These are phyloP conservation scores for Colletes gigas DNA, from an alignment of 1,140 invertebrate genomes.

Conservation along the genomic window DNA sequence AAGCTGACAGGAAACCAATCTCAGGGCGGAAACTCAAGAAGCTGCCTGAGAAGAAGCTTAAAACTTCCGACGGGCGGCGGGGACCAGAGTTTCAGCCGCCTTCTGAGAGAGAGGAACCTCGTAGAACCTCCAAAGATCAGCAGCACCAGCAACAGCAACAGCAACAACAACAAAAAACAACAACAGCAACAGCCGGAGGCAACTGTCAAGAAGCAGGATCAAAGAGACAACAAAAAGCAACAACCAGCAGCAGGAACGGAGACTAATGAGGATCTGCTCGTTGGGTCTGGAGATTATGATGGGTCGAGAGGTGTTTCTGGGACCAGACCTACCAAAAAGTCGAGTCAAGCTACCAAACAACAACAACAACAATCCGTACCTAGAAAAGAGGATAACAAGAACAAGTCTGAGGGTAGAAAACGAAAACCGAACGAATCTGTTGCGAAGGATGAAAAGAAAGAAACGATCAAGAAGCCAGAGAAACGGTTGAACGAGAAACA, in stretches of 20 bases:
- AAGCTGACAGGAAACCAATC: conserved; percentile 59
- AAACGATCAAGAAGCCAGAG: conserved; percentile 80
- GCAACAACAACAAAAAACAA: conserved; percentile 52
- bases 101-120: conserved; percentile 88
- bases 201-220: conserved; percentile 54
- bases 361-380: conserved; percentile 58
- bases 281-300: conserved; percentile 81
- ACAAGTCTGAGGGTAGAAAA: conserved; percentile 79
- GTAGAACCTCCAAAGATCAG: conserved; percentile 80
- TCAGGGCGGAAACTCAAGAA: conserved; percentile 84
- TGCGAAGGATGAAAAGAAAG: conserved; percentile 83
- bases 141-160: conserved; percentile 68
- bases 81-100: conserved; percentile 87
- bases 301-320: conserved; percentile 78
- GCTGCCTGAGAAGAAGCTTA: conserved; percentile 91
- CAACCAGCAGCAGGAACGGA: conserved; percentile 63
- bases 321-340: conserved; percentile 77
- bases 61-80: conserved; percentile 91
- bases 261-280: conserved; percentile 76
- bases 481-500: conserved; percentile 38
- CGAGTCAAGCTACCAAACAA: conserved; percentile 66
- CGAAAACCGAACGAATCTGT: conserved; percentile 83
- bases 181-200: conserved; percentile 51
- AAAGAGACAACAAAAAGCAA: conserved; percentile 82
- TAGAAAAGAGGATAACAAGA: conserved; percentile 73